A percentile compares a stretch with the other conserved stretches of the same genome.
phyloP scores from a whole-genome alignment of 1,140 invertebrate species.

The Centruroides vittatus region DNA sequence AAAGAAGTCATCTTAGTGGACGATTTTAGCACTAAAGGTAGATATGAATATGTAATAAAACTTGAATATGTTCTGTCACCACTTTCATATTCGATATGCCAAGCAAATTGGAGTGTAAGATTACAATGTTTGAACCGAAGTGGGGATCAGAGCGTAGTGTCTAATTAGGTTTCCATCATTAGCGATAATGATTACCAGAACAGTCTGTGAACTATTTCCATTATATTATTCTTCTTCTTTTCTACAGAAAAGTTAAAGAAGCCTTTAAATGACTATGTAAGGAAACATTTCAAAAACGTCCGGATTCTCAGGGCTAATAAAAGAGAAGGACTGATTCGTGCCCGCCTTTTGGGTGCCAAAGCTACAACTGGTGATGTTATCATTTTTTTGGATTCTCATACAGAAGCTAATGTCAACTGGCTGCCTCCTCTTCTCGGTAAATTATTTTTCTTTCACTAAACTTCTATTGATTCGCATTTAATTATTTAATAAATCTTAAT shows the following conservation, averaged over 20 bases:
- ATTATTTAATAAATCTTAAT: no score
- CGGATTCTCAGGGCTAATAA: conserved; percentile 65
- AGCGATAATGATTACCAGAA: no score
- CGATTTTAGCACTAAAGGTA: conserved; percentile 54
- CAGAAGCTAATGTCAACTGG: conserved; percentile 82
- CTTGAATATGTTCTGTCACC: no score
- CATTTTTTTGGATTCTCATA: conserved; percentile 92
- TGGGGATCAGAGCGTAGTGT: no score
- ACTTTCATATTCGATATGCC: no score
- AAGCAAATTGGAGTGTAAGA: no score
- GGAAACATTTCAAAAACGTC: not conserved
- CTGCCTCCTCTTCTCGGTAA: conserved; percentile 64
- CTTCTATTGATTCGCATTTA: not conserved
- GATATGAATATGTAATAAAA: not conserved
- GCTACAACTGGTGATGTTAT: conserved; percentile 83
- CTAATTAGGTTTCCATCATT: no score
- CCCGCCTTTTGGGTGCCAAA: conserved; percentile 76
- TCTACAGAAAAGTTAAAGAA: conserved; percentile 68
- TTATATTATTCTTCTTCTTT: no score
- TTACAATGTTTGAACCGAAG: no score
- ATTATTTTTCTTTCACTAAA: not conserved
- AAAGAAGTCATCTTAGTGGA: conserved; percentile 88
- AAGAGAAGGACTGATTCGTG: conserved; percentile 86
- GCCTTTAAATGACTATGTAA: conserved; percentile 81
- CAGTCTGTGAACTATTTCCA: no score